A percentile compares a stretch with the other conserved stretches of the same genome.
phyloP scores from a whole-genome alignment of 2,888 invertebrate genomes.

The Smittia sp. region DNA sequence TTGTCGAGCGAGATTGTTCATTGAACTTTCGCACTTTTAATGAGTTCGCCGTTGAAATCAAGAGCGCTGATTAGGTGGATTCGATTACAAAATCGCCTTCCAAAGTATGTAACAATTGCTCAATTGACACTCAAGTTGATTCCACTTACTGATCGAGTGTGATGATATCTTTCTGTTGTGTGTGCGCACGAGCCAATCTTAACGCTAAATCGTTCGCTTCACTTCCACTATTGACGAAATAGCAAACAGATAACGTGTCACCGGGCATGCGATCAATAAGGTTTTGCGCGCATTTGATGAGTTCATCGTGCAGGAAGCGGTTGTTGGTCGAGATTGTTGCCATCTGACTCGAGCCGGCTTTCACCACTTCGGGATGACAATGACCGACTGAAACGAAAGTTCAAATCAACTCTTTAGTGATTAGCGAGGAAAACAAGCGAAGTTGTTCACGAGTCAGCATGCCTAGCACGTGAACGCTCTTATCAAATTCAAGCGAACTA shows the following conservation, averaged over 20 bases:
- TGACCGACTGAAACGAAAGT: constrained; percentile 79
- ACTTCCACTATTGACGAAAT: constrained; percentile 97
- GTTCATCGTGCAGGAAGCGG: constrained; percentile 92
- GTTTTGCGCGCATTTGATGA: constrained; percentile 85
- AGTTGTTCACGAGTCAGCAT: constrained; percentile 28
- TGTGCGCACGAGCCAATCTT: constrained; percentile 83
- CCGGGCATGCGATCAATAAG: constrained; percentile 77
- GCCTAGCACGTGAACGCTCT: constrained; percentile 33
- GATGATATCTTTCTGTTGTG: constrained; percentile 84
- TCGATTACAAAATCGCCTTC: no score
- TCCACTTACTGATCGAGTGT: constrained; percentile 92
- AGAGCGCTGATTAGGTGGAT: no score
- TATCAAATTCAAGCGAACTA: neutral
- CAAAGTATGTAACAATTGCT: no score
- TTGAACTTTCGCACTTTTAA: no score
- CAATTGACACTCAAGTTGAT: no score
- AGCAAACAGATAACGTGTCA: constrained; percentile 82
- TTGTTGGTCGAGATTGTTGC: constrained; percentile 88
- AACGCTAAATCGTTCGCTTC: constrained; percentile 98
- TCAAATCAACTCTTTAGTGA: no score
- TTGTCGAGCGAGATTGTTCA: no score
- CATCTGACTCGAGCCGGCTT: constrained; percentile 90
- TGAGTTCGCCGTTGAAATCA: no score
- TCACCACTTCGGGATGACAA: constrained; percentile 91
- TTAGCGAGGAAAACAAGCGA: constrained; percentile 38